Evolutionary conservation across 2,888 invertebrate species (phyloP), one percentile per base, ranked within the genome.

Genomic region (Neoitamus cyanurus): DNA sequence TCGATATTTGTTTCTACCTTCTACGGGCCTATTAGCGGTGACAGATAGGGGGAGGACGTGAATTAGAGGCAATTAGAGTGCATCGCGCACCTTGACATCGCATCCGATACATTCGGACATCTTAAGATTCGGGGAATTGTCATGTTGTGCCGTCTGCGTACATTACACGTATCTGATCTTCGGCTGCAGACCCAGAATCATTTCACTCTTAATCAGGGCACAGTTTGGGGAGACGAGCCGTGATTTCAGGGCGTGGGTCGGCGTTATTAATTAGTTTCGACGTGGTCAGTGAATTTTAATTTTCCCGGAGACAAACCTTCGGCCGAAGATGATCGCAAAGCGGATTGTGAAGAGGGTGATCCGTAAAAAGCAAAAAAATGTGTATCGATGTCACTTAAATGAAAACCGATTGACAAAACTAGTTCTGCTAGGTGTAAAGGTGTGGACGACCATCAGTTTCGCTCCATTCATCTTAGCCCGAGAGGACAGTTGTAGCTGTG

Each of bases 211-310:
- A 25, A 82, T 82, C 42, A 69, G 82, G n/a, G 37, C 36, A 20
- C 34, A 30, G 31, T 28, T 28, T n/a, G 68, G 36, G 28, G 37
- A 82, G 82, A 82, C 83, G 34, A 72, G 83, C 48, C 30, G 83
- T 75, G 83, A 83, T 82, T 84, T 85, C 72, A 58, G 83, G 85
- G 86, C 86, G 86, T 86, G 86, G 86, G 86, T 78, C 85, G 85
- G 83, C 83, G 84, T 83, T 83, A 83, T 86, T 87, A 87, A 88
- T 87, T 86, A 86, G 84, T 87, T 87, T 87, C 85, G 88, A 88
- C 88, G 86, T 87, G 87, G 84, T 86, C 88, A 88, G 83, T 88
- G 88, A 86, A 83, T 87, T 87, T 86, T 86, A 85, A 86, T 85
- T 86, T 85, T 87, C 83, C 70, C 84, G 84, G 84, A 86, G 58